These are phyloP conservation scores for Brevimyrus niger DNA, from an alignment of 2,113 vertebrate species.

Conservation along the genomic window DNA sequence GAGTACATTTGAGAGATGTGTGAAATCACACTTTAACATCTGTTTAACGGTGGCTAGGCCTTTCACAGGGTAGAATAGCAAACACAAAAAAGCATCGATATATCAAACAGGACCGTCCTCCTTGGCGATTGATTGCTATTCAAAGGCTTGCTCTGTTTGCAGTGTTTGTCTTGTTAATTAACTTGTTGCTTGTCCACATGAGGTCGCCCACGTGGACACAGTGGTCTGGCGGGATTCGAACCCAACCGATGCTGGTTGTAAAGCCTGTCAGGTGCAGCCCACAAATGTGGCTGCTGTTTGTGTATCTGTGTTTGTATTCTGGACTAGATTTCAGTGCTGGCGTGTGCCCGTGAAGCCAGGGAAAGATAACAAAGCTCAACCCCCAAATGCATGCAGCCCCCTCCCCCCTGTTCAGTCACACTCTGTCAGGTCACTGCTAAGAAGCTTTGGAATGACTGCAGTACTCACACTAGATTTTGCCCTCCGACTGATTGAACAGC, in stretches of 20 bases:
- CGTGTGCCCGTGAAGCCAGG: neutral
- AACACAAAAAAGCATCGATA: neutral
- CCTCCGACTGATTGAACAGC: conserved; percentile 6
- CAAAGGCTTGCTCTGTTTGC: neutral
- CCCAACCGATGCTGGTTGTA: neutral
- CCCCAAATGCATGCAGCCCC: neutral
- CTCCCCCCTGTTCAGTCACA: neutral
- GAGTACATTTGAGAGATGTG: neutral
- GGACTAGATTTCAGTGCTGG: neutral
- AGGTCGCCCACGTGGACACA: neutral
- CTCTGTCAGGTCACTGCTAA: neutral
- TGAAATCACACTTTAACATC: neutral
- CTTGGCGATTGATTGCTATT: neutral
- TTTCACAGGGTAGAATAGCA: neutral
- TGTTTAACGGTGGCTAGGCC: neutral
- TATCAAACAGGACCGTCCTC: neutral
- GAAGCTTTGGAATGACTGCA: neutral
- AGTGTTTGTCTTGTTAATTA: conserved; percentile 16
- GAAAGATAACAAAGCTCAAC: neutral
- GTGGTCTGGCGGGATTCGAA: neutral
- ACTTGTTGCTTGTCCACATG: conserved; percentile 4
- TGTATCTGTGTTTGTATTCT: neutral
- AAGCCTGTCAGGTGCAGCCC: neutral
- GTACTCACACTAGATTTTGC: neutral
- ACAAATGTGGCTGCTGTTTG: conserved; percentile 9